Conservation (phyloP, 2,797 vertebrate species). For the Coracias cyanogaster region DNA sequence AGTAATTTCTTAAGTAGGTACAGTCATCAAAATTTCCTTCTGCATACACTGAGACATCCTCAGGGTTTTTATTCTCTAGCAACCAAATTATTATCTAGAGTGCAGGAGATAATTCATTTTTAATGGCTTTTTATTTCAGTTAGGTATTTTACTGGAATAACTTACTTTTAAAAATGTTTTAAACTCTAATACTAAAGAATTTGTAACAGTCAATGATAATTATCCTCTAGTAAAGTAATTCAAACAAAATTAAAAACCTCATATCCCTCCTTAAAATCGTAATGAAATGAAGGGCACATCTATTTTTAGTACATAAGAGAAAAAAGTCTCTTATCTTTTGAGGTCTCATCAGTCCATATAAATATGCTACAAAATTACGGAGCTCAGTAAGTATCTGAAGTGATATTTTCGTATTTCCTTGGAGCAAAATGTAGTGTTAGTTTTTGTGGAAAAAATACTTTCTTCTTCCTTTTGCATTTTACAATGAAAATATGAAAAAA, state of each 20-base stretch:
- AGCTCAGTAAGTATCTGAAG: not conserved
- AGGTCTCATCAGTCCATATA: not conserved
- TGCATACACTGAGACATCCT: not conserved
- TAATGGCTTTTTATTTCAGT: not conserved
- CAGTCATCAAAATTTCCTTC: not conserved
- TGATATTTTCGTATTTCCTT: not conserved
- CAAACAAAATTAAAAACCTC: not conserved
- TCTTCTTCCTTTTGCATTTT: not conserved
- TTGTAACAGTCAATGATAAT: not conserved
- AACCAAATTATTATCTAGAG: not conserved
- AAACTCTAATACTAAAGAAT: not conserved
- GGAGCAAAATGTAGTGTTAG: not conserved
- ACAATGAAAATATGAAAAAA: not conserved
- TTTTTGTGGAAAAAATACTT: accelerated
- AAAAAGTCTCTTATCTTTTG: not conserved
- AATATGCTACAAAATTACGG: not conserved
- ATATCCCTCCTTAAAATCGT: not conserved
- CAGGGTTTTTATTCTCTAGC: not conserved
- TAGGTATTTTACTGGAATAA: not conserved
- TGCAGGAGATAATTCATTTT: not conserved
- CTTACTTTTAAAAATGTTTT: not conserved
- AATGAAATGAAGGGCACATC: not conserved
- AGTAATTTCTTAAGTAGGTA: not conserved
- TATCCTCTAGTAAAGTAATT: not conserved
- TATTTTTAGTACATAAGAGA: not conserved